These are phyloP conservation scores for Tiliqua scincoides DNA, from an alignment of 2,113 vertebrate species.

Conservation along the genomic window DNA sequence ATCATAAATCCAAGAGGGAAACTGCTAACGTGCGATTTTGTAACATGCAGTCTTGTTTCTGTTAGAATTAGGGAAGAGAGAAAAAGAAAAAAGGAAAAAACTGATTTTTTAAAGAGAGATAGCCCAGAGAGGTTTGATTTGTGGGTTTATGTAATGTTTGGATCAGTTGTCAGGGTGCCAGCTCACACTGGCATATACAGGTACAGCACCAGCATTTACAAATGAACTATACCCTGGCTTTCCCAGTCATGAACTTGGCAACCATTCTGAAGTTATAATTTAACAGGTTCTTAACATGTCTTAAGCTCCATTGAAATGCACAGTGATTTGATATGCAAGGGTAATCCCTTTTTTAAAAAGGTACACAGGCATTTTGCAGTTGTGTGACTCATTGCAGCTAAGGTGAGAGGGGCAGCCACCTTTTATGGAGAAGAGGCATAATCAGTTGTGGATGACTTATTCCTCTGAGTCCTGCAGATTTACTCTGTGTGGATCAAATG, in stretches of 20 bases:
- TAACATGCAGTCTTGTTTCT: too few relatives aligned
- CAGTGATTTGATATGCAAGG: conserved; percentile 51
- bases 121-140: conserved; percentile 16
- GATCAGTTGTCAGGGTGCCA: conserved; percentile 22
- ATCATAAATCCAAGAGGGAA: not conserved
- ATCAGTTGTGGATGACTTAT: not conserved
- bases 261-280: conserved; percentile 33
- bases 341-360: conserved; percentile 55
- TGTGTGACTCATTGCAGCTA: conserved; percentile 28
- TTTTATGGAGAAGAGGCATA: not conserved
- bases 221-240: conserved; percentile 34
- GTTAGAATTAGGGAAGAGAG: not conserved
- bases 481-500: conserved; percentile 42
- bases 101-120: not conserved
- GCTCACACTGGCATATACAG: conserved; percentile 10
- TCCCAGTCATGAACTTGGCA: conserved; percentile 32
- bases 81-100: not conserved
- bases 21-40: not conserved
- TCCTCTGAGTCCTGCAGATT: conserved; percentile 45
- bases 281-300: conserved; percentile 55
- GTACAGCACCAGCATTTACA: conserved; percentile 14
- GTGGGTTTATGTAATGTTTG: not conserved
- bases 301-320: conserved; percentile 46
- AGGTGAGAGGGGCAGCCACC: conserved; percentile 27
- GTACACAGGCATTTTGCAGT: conserved; percentile 36